Base-by-base conservation (phyloP, 2,797 vertebrate genomes). In the Bryconaethiops microstoma region DNA sequence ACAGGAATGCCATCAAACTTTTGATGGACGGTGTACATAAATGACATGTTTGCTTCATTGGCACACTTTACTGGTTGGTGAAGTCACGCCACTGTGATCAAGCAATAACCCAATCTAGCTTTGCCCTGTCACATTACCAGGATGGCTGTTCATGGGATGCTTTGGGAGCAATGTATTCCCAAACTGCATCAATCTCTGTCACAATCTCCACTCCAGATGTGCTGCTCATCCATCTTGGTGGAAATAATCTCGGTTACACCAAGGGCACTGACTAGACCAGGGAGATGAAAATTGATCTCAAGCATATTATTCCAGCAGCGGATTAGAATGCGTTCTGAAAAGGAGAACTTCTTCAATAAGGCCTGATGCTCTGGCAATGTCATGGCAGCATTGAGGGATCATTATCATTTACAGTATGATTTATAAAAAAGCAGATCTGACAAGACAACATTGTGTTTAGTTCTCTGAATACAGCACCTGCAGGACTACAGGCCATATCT, bases 151-250 rank as follows among this genome's bases (percentile, higher is more conserved):
- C 59, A 72, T 67, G 54, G 70, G 62, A 57, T 67, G 62, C 78
- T 25, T 21, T 50, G 57, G 76, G 67, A 81, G 17, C n/a, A 29
- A 17, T 57, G 70, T 76, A 76, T 76, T 81, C 73, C 73, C 64
- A 69, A 70, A 76, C 64, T 81, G 55, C 79, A 81, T 81, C 73
- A 70, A 70, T 81, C 79, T 81, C 59, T 81, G 79, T 76, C 79
- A 70, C 25, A 29, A 35, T 62, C 64, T 81, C 65, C 79, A 81
- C 55, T 76, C 42, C 79, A 62, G 73, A 70, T 70, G 55, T 45
- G 55, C 73, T 40, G 62, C 73, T 59, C 79, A 81, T 81, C 74
- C 79, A 81, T 81, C 79, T 81, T 81, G 14, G 79, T 81, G 79
- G 55, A 81, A 81, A 71, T 81, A 81, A 71, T 76, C 74, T 76